phyloP scores from a whole-genome alignment of 2,113 vertebrate species.

The Aythya baeri region DNA sequence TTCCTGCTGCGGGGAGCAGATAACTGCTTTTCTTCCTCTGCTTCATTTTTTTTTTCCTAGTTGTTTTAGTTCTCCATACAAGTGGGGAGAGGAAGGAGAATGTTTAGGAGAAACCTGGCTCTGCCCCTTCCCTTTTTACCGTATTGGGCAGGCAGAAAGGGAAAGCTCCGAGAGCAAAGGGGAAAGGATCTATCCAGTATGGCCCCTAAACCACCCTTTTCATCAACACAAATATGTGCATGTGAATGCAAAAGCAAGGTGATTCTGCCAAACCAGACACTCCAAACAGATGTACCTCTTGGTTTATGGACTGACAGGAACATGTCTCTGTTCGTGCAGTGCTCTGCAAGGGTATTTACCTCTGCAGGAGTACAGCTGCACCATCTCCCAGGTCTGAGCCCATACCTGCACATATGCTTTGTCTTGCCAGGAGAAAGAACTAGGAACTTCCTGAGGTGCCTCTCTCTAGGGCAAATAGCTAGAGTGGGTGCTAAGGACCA shows the following conservation, averaged over 20 bases:
- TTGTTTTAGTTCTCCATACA: background rate
- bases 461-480: background rate
- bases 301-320: background rate
- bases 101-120: background rate
- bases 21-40: background rate
- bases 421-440: background rate
- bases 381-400: background rate
- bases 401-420: accelerated
- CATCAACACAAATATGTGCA: background rate
- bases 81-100: background rate
- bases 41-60: no score
- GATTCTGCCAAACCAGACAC: background rate
- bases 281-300: accelerated
- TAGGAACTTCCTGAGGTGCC: background rate
- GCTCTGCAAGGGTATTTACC: accelerated
- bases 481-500: accelerated
- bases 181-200: no score
- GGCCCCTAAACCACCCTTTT: background rate
- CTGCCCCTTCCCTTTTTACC: background rate
- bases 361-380: background rate
- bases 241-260: background rate
- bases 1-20: constrained; percentile 29
- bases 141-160: background rate
- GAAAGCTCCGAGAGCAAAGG: background rate
- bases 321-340: background rate